A percentile compares a stretch with the other conserved stretches of the same genome.
These are phyloP conservation scores for Stegodyphus mimosarum DNA, from an alignment of 1,140 invertebrate genomes.

Conservation along the genomic window DNA sequence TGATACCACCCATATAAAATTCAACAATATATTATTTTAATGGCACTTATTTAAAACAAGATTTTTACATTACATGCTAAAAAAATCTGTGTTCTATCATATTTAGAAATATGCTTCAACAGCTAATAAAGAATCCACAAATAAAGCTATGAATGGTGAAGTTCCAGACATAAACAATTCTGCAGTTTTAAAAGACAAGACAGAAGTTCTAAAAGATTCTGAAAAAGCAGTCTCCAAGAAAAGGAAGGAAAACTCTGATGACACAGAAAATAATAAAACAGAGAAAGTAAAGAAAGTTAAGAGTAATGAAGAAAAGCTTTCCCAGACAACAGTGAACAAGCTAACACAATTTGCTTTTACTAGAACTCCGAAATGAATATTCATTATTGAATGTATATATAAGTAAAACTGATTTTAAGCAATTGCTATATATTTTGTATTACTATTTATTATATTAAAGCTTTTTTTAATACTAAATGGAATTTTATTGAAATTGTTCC, in stretches of 20 bases:
- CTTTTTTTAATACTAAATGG: too few relatives aligned
- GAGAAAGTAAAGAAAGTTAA: slow-evolving; percentile 29
- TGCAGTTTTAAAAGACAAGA: background rate
- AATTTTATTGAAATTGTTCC: too few relatives aligned
- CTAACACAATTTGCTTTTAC: slow-evolving; percentile 44
- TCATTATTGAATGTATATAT: too few relatives aligned
- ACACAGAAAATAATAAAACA: background rate
- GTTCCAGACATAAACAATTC: background rate
- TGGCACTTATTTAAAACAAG: too few relatives aligned
- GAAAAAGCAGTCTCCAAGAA: background rate
- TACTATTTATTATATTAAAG: too few relatives aligned
- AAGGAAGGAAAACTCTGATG: slow-evolving; percentile 7
- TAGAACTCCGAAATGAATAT: slow-evolving; percentile 25
- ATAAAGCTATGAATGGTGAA: background rate
- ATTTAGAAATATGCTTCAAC: background rate
- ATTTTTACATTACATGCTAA: background rate
- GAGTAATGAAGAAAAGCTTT: slow-evolving; percentile 1
- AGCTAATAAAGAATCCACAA: background rate
- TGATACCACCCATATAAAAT: too few relatives aligned
- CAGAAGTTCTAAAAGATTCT: background rate
- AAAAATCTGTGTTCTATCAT: background rate
- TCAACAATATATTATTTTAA: too few relatives aligned
- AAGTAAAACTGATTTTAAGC: too few relatives aligned
- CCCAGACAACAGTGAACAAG: slow-evolving; percentile 34
- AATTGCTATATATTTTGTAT: too few relatives aligned